Percentiles rank a stretch among this genome's conserved stretches.
Conservation (phyloP, 2,113 vertebrate genomes). For the Embiotoca jacksoni region DNA sequence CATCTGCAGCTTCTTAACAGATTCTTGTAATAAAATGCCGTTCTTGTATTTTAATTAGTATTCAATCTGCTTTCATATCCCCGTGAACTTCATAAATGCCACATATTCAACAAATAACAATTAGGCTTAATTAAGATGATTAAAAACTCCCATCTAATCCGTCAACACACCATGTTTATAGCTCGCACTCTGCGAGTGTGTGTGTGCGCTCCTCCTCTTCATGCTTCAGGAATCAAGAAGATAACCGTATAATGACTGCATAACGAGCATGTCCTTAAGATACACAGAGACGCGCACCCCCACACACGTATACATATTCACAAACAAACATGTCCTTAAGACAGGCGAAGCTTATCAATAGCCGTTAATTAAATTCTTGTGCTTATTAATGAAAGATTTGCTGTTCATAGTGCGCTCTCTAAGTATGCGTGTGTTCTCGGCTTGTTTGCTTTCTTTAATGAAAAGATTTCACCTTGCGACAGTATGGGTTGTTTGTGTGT, state of each 20-base stretch:
- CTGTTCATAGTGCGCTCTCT: constrained; percentile 43
- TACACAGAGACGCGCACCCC: constrained; percentile 41
- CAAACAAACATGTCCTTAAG: constrained; percentile 80
- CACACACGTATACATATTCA: constrained; percentile 43
- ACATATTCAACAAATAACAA: constrained; percentile 79
- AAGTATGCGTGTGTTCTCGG: constrained; percentile 30
- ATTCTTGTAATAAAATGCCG: constrained; percentile 59
- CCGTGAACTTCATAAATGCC: constrained; percentile 67
- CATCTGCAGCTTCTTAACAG: constrained; percentile 31
- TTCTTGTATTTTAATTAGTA: constrained; percentile 71
- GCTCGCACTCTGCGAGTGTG: constrained; percentile 33
- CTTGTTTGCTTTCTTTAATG: constrained; percentile 74
- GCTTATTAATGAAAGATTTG: constrained; percentile 76
- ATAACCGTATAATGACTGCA: constrained; percentile 63
- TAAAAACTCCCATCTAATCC: constrained; percentile 77
- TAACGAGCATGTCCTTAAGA: constrained; percentile 68
- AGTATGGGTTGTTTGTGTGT: constrained; percentile 38
- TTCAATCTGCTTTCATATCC: constrained; percentile 60
- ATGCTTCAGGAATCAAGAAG: constrained; percentile 72
- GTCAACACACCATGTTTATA: constrained; percentile 44
- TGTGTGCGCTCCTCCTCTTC: constrained; percentile 41
- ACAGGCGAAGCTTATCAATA: constrained; percentile 78
- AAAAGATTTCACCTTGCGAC: constrained; percentile 75
- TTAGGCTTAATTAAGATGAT: constrained; percentile 80
- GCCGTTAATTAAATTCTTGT: constrained; percentile 81